These are phyloP conservation scores for Acrocephalus arundinaceus DNA, from an alignment of 2,113 vertebrate species.

Conservation along the genomic window DNA sequence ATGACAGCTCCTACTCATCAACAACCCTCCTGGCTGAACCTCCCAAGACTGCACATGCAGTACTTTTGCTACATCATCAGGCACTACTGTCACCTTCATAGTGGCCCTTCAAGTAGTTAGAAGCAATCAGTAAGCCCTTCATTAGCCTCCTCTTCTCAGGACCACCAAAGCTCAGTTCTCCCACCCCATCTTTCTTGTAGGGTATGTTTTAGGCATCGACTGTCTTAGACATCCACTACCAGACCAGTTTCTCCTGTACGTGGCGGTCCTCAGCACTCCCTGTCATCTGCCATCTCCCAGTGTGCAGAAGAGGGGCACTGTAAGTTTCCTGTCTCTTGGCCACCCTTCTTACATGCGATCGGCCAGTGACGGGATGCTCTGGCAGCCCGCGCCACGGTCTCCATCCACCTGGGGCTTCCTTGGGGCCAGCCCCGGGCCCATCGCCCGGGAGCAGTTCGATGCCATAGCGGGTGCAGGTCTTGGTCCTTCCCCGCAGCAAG, in stretches of 20 bases:
- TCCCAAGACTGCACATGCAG: background rate
- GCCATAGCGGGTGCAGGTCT: accelerated
- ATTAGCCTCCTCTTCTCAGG: background rate
- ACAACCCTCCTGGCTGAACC: background rate
- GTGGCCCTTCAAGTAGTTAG: background rate
- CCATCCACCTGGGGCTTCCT: background rate
- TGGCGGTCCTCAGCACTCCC: accelerated
- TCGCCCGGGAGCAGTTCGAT: accelerated
- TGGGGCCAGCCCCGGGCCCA: too few species aligned
- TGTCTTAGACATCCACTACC: background rate
- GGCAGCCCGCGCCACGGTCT: accelerated
- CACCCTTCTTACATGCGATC: accelerated
- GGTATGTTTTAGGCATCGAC: background rate
- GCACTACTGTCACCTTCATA: background rate
- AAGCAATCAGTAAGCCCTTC: background rate
- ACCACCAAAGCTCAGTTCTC: background rate
- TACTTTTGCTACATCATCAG: background rate
- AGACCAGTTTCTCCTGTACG: background rate
- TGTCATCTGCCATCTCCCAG: background rate
- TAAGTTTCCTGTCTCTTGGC: background rate
- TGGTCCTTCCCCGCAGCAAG: background rate
- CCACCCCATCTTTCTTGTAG: background rate
- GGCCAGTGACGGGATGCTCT: background rate
- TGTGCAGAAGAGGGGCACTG: background rate
- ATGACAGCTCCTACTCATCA: background rate